A percentile compares a stretch with the other conserved stretches of the same genome.
Conservation (phyloP, 2,888 invertebrate species). For the Amiota mariae region DNA sequence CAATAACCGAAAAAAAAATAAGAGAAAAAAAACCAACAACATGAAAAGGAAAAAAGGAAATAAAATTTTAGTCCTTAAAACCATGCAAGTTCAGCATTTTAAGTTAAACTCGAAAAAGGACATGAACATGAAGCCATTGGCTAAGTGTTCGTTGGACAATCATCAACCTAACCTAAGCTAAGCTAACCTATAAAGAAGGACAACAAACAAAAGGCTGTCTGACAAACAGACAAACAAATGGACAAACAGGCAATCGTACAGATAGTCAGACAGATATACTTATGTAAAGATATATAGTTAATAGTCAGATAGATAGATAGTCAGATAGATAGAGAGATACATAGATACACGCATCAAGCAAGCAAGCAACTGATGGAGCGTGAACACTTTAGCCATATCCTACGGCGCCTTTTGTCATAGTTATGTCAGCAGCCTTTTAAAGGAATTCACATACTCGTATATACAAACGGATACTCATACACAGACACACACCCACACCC, state of each 20-base stretch:
- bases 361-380: conserved; percentile 25
- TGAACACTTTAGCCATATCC: conserved; percentile 27
- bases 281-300: too few species aligned
- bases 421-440: neutral
- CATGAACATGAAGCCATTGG: conserved; percentile 17
- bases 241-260: too few species aligned
- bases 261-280: neutral
- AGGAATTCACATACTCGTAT: neutral
- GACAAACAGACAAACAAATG: neutral
- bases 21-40: conserved; percentile 47
- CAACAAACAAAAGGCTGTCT: neutral
- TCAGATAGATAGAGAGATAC: too few species aligned
- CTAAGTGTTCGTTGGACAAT: conserved; percentile 6
- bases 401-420: conserved; percentile 19
- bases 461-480: too few species aligned
- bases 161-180: too few species aligned
- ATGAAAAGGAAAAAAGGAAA: conserved; percentile 44
- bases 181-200: conserved; percentile 18
- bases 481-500: too few species aligned
- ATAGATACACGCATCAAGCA: neutral
- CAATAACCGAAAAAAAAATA: too few species aligned
- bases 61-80: conserved; percentile 49
- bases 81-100: conserved; percentile 53
- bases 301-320: too few species aligned
- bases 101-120: conserved; percentile 30